These are phyloP conservation scores for Lacerta bilineata DNA, from an alignment of 2,797 vertebrate genomes.

Conservation along the genomic window DNA sequence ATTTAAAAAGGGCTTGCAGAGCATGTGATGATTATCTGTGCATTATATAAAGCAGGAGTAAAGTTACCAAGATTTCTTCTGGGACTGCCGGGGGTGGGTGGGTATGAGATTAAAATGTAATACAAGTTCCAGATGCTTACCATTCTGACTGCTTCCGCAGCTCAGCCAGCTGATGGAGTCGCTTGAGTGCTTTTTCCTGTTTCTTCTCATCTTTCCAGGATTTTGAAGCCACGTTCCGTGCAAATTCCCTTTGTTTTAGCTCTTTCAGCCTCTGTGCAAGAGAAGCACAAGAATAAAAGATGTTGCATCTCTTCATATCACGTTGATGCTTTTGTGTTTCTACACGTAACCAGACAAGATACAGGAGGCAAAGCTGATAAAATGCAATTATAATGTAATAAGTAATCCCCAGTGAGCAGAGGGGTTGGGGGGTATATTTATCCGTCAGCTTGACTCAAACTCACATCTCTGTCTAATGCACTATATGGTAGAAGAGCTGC, in stretches of 20 bases:
- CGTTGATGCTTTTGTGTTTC: neutral
- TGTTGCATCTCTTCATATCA: constrained; percentile 6
- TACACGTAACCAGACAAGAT: neutral
- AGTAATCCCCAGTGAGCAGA: neutral
- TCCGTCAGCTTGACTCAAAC: neutral
- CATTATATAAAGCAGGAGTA: constrained; percentile 2
- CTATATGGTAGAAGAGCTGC: neutral
- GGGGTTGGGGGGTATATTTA: neutral
- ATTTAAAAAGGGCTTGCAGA: constrained; percentile 44
- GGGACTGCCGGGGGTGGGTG: neutral
- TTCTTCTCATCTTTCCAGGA: constrained; percentile 99
- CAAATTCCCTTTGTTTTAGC: constrained; percentile 98
- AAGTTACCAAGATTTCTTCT: constrained; percentile 53
- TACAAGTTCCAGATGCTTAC: constrained; percentile 77
- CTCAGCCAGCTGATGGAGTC: constrained; percentile 94
- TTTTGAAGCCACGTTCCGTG: constrained; percentile 97
- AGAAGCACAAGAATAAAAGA: constrained; percentile 49
- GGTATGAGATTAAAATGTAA: constrained; percentile 23
- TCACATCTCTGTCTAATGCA: neutral
- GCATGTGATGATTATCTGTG: constrained; percentile 19
- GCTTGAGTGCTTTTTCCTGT: constrained; percentile 94
- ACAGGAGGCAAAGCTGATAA: constrained; percentile 1
- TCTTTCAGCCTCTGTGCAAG: constrained; percentile 93
- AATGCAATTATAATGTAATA: neutral
- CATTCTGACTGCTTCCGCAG: constrained; percentile 90